Percentiles rank a stretch among this genome's conserved stretches.
Conservation (phyloP, 2,888 invertebrate species). For the Limenitis camilla region DNA sequence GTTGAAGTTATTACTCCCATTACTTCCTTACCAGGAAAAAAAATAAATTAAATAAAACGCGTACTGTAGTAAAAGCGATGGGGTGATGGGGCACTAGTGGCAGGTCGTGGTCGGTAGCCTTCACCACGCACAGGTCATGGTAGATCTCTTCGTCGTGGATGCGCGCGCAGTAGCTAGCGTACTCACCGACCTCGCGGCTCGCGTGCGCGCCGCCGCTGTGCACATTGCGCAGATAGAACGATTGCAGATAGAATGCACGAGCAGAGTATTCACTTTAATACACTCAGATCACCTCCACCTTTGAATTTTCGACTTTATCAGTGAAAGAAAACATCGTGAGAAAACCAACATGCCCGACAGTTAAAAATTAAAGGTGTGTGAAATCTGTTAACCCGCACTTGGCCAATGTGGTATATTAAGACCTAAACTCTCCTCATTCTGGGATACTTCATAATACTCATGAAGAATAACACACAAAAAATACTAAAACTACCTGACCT, state of each 20-base stretch:
- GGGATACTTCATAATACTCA: no score
- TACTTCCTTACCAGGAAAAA: conserved; percentile 25
- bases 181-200: conserved; percentile 72
- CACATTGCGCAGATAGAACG: conserved; percentile 27
- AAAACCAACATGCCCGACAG: no score
- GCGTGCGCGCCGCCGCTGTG: conserved; percentile 49
- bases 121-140: conserved; percentile 91
- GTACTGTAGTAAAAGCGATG: conserved; percentile 69
- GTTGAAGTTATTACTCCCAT: background rate
- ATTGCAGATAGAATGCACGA: conserved; percentile 6
- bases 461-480: no score
- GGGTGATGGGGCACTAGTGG: conserved; percentile 49
- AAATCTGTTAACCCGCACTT: no score
- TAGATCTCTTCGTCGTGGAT: conserved; percentile 93
- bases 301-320: no score
- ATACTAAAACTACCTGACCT: no score
- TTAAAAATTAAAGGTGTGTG: no score
- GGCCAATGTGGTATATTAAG: no score
- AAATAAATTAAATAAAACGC: conserved; percentile 38
- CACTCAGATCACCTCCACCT: no score
- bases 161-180: conserved; percentile 80
- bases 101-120: conserved; percentile 69
- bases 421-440: no score
- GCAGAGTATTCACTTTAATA: background rate
- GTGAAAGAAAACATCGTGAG: no score